Base-by-base conservation (phyloP, 2,888 invertebrate species). In the Troides oblongomaculatus region DNA sequence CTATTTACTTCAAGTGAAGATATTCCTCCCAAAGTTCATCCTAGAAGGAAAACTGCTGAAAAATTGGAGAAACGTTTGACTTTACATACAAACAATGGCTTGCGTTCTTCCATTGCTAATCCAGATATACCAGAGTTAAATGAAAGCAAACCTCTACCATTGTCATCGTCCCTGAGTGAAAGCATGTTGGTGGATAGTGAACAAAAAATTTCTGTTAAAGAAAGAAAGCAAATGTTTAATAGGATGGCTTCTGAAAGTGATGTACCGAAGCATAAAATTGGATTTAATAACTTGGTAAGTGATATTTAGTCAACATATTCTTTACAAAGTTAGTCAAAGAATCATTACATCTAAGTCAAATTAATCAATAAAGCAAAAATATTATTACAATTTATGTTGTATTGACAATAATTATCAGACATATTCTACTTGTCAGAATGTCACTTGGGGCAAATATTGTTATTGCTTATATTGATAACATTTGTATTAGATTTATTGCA, bases 161-260 rank as follows among this genome's bases (percentile, higher is more conserved):
- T 88, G 62, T 78, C 85, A 60, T 77, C 86, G n/a, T 89, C 91
- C 14, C 80, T 81, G 61, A 91, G 91, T 80, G 92, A 91, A 62
- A 85, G 87, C 62, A 87, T 89, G 87, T 74, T 91, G 36, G 75
- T 87, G 25, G 93, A 92, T 36, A 92, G 88, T 72, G 95, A 95
- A 78, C 94, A 94, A 77, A 94, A 95, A 79, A 95, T 98, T 73
- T 98, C 97, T 79, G 98, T 99, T 14, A 97, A 97, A 83, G 98
- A 99, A 86, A 94, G 97, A 72, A 97, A 97, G 80, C 96, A 97
- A 90, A 97, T 97, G 90, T 97, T 98, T 85, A 98, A 99, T 87
- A 94, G 97, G 76, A 95, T 98, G 94, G 97, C 97, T 67, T 97
- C 97, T 0, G 97, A 97, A 79, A 95, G 95, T 81, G 94, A 94